Evolutionary conservation across 2,888 invertebrate genomes (phyloP), one percentile per base, ranked within the genome.

Genomic region (Drosophila siamana): DNA sequence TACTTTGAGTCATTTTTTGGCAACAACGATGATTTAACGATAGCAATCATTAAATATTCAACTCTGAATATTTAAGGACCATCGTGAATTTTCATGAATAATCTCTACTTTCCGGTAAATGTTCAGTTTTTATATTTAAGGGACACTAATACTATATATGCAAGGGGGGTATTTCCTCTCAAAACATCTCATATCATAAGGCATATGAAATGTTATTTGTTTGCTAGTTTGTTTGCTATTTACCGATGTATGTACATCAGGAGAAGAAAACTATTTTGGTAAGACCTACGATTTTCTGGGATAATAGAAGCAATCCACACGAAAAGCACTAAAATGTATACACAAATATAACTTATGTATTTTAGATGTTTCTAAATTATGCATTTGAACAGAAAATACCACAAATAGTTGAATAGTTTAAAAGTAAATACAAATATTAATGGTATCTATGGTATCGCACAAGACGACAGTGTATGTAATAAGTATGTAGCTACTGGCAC

Each of bases 21-120:
- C 78, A 74, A 78, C 63, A 54, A 59, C 56, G 51, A 22, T 67
- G 62, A 56, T 44, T 72, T 64, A 2, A 81, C 81, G 84, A 84
- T 84, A 78, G 16, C 11, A 40, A 72, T 71, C 80, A 47, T 78
- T 84, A 82, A 82, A 82, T 79, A 82, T 84, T 82, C 81, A 56
- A 43, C 4, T 19, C 5, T 69, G 82, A 82, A 86, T 83, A 83
- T 85, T 86, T 86, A 86, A 84, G 67, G 76, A 86, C 57, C 56
- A 78, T 83, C 85, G 82, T 71, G 50, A 51, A 54, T 63, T 28
- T 57, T 63, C 52, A 69, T 33, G 2, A 67, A 55, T 77, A 54
- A 83, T 85, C 79, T 69, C 79, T 79, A 84, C 73, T 80, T 83
- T 90, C 90, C 90, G 90, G 90, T 83, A 90, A 90, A 90, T 90